Evolutionary conservation across 2,797 vertebrate species (phyloP), one percentile per base, ranked within the genome.

Genomic region (Astyanax mexicanus): DNA sequence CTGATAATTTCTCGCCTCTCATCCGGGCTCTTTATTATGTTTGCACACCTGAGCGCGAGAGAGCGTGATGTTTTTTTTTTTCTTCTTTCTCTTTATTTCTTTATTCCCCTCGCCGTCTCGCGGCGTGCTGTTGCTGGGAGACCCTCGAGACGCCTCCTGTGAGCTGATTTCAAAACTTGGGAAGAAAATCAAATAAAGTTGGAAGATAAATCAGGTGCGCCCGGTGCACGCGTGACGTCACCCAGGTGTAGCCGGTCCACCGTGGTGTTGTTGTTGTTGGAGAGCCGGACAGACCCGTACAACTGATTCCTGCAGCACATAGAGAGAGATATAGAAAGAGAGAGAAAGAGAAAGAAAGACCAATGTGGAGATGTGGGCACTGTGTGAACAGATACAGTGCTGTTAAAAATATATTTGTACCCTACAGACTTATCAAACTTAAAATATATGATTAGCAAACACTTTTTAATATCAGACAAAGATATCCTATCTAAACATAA

Each of bases 11-110:
- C 27, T 32, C 21, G 12, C 47, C 45, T 52, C 40, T 74, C 62
- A 68, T 72, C 58, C 12, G 40, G 13, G 10, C 40, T 65, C 47
- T 77, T 80, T 84, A 70, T 61, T 77, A 60, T 69, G n/a, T 70
- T 66, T 65, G 49, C 52, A 23, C 65, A 60, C 35, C 17, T 49
- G 12, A 27, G 21, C 44, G 13, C 19, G 52, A 15, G 62, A 54
- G 25, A 27, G 44, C 11, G 6, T 19, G 44, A 13, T 5, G 10
- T n/a, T 10, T 29, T 1, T 29, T 55, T 15, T 3, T 29, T 6
- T 29, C 9, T 1, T 29, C 55, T 15, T 3, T 29, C 6, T 29
- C 9, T 17, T 57, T 29, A 3, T 17, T 32, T 13, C 49, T 38
- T 29, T 55, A 40, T 40, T 25, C 37, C 35, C 32, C 70, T 61